Evolutionary conservation across 1,140 invertebrate genomes (phyloP).

Genomic region (Euschistus heros): DNA sequence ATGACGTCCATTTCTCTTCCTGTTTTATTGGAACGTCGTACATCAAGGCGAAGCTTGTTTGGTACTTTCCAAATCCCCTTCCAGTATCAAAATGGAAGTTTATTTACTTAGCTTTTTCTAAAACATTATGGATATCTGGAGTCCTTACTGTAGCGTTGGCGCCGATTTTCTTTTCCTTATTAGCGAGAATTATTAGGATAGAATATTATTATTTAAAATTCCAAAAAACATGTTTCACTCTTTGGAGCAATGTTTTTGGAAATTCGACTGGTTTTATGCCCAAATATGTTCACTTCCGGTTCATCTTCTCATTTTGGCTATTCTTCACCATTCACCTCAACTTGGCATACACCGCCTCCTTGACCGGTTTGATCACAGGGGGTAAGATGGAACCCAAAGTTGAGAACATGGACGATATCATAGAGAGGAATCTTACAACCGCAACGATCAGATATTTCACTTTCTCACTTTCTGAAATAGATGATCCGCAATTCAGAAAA

Average conservation of each 20-base stretch:
- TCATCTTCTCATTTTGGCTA: not conserved
- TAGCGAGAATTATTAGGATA: not conserved
- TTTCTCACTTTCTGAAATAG: not conserved
- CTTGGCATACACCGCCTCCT: not conserved
- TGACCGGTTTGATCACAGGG: not conserved
- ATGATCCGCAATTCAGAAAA: not conserved
- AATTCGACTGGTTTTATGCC: not conserved
- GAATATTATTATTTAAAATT: not conserved
- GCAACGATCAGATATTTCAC: not conserved
- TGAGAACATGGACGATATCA: not conserved
- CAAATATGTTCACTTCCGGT: not conserved
- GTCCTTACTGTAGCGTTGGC: not conserved
- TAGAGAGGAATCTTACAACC: not conserved
- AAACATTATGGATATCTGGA: not conserved
- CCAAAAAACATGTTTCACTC: not conserved
- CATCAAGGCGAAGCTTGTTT: not conserved
- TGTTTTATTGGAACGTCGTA: not conserved
- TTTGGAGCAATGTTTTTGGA: not conserved
- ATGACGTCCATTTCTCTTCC: not conserved
- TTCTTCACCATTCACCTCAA: constrained; percentile 1
- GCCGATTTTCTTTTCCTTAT: not conserved
- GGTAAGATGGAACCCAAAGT: constrained; percentile 3
- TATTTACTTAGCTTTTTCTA: not conserved
- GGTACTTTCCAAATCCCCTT: not conserved
- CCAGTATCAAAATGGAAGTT: not conserved